Base-by-base conservation (phyloP, 1,140 invertebrate genomes). In the Palaemon carinicauda region DNA sequence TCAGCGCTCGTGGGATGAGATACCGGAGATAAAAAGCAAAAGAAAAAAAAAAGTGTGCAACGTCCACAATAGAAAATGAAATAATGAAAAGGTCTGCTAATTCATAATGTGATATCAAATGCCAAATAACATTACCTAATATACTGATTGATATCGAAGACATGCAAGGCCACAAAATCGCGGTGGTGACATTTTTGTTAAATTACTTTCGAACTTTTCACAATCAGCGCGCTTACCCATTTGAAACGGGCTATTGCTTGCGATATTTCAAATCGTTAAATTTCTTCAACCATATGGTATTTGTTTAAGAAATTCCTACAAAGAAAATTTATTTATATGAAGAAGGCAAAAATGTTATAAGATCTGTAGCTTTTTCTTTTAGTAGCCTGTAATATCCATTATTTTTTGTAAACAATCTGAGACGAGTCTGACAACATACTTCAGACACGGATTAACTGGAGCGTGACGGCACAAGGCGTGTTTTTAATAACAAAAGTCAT, bases 331-430 rank as follows among this genome's bases (percentile, higher is more conserved):
- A 27, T 15, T 69, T 69, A 69, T 69, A 69, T 69, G 65, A 15
- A 69, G 3, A n/a, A 9, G 21, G 15, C 15, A 3, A n/a, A n/a
- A 2, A 69, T 27, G 9, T 3, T 4, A n/a, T 9, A 27, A 9
- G 9, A 14, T 69, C 17, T 7, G 29, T 7, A 14, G 4, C 3
- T 15, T 15, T 5, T 27, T 5, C 3, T 69, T 27, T 31, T 3
- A 21, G 21, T 69, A 27, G 24, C 15, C 5, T n/a, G 65, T 69
- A n/a, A 17, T 69, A 27, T 69, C 7, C 65, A 69, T 69, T 69
- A 69, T 69, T 69, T 69, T 69, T 69, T 69, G 65, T 69, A 69
- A 69, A 69, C 65, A 69, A 69, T 69, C 65, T 27, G 65, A 69
- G 65, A 69, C 65, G 65, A 24, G 65, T 69, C 65, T 69, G 65